Percentiles rank a stretch among this genome's conserved stretches.
Conservation (phyloP, 2,888 invertebrate genomes). For the Tortricodes alternella region DNA sequence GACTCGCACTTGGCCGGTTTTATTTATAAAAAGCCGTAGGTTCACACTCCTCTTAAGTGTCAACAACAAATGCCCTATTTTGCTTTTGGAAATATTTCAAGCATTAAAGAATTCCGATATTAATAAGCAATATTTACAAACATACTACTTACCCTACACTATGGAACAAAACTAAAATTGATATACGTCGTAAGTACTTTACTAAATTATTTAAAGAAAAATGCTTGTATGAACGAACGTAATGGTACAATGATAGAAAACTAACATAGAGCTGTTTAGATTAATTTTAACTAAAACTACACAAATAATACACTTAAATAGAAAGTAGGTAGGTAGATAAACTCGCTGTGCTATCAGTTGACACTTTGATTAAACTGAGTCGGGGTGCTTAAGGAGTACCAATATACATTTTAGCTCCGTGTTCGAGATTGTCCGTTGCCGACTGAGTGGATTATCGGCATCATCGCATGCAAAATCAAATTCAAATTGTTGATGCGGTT, state of each 20-base stretch:
- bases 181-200: no score
- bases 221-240: no score
- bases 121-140: background rate
- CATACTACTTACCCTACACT: background rate
- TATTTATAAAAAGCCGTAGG: no score
- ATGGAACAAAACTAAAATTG: no score
- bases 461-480: slow-evolving; percentile 2
- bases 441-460: no score
- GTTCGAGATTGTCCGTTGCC: slow-evolving; percentile 1
- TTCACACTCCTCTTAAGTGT: slow-evolving; percentile 16
- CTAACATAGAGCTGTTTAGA: no score
- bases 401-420: background rate
- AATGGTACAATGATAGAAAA: no score
- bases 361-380: slow-evolving; percentile 4
- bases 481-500: background rate
- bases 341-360: background rate
- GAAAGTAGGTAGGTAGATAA: background rate
- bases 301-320: no score
- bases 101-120: background rate
- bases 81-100: slow-evolving; percentile 12
- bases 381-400: background rate
- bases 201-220: no score
- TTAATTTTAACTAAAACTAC: no score
- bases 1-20: no score
- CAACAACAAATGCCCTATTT: slow-evolving; percentile 10